Evolutionary conservation across 1,140 invertebrate genomes (phyloP).

Genomic region (Venturia canescens): DNA sequence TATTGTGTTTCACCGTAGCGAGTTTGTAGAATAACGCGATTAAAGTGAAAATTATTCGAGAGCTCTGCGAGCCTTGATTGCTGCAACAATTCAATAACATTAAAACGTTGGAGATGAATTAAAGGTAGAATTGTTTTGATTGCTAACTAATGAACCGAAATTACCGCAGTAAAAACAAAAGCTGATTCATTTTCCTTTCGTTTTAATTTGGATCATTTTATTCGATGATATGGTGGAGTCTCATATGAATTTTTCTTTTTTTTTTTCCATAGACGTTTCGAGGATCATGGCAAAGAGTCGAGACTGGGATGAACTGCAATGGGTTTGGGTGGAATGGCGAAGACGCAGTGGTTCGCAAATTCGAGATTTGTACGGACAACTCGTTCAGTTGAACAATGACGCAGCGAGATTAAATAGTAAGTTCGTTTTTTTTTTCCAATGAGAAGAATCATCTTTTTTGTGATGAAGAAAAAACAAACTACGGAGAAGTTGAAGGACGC

Average conservation of each 20-base stretch:
- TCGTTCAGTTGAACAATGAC: conserved; percentile 90
- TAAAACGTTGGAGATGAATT: background rate
- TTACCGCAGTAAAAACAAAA: conserved; percentile 4
- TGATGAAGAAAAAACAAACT: background rate
- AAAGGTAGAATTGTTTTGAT: background rate
- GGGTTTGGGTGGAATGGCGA: conserved; percentile 93
- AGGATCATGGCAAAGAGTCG: conserved; percentile 82
- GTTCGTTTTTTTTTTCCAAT: conserved; percentile 59
- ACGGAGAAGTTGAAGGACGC: too few species aligned
- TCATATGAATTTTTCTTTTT: background rate
- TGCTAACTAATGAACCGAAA: conserved; percentile 2
- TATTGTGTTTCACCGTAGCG: conserved; percentile 23
- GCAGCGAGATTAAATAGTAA: conserved; percentile 92
- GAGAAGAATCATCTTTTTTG: conserved; percentile 4
- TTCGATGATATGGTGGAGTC: too few species aligned
- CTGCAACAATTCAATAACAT: conserved; percentile 6
- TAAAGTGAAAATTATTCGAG: conserved; percentile 52
- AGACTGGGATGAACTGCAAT: conserved; percentile 90
- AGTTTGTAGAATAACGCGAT: conserved; percentile 14
- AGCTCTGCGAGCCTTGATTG: background rate
- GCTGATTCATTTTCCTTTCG: too few species aligned
- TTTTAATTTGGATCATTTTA: too few species aligned
- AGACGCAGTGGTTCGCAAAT: conserved; percentile 87
- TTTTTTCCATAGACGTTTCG: conserved; percentile 71
- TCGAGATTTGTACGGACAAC: conserved; percentile 88